These are phyloP conservation scores for Orthosia gracilis DNA, from an alignment of 2,888 invertebrate species.

Conservation along the genomic window DNA sequence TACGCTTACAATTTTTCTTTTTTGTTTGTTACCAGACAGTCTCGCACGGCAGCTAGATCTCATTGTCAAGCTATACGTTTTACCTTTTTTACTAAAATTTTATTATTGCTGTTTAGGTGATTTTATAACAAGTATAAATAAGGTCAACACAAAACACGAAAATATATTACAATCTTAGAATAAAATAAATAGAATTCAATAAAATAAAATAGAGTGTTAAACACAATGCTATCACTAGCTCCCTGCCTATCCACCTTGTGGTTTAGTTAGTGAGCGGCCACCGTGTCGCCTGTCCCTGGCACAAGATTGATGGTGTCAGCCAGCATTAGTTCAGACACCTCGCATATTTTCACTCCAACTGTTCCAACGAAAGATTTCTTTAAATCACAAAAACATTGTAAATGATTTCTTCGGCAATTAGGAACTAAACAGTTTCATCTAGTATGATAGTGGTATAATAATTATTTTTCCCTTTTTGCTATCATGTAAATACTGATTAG, in stretches of 20 bases:
- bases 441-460: not conserved
- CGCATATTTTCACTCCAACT: constrained; percentile 10
- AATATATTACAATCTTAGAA: not conserved
- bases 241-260: constrained; percentile 22
- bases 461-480: not conserved
- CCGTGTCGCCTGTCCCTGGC: constrained; percentile 55
- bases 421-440: not conserved
- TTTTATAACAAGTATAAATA: too few relatives aligned
- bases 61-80: too few relatives aligned
- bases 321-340: constrained; percentile 41
- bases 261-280: constrained; percentile 15
- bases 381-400: constrained; percentile 11
- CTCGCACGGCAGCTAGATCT: too few relatives aligned
- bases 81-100: too few relatives aligned
- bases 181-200: too few relatives aligned
- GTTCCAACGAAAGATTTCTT: constrained; percentile 12
- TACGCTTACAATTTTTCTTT: too few relatives aligned
- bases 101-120: too few relatives aligned
- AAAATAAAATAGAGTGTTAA: not conserved
- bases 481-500: not conserved
- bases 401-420: constrained; percentile 8
- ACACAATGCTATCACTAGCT: not conserved
- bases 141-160: too few relatives aligned
- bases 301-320: constrained; percentile 62
- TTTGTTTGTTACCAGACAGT: too few relatives aligned